Evolutionary conservation across 2,113 vertebrate species (phyloP).

Genomic region (Crotalus helleri): DNA sequence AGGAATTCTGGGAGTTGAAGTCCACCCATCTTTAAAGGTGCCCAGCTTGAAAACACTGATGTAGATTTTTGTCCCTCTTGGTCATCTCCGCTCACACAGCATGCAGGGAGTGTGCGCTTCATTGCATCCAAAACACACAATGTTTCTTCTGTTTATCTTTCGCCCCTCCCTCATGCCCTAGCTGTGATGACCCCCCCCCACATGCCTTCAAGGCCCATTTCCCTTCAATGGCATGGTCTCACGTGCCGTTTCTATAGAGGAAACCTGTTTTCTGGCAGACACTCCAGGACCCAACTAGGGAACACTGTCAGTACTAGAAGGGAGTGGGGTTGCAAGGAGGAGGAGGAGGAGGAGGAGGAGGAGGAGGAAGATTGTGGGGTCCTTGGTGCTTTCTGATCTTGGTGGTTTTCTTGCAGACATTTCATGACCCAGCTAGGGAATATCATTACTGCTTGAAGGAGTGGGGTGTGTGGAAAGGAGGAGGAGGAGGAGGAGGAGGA

Average conservation of each 20-base stretch:
- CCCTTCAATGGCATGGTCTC: not conserved
- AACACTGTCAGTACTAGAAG: too few relatives aligned
- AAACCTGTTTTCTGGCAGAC: not conserved
- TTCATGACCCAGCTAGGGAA: too few relatives aligned
- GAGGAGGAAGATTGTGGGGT: too few relatives aligned
- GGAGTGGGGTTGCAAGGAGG: too few relatives aligned
- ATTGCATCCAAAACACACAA: too few relatives aligned
- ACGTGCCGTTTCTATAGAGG: slow-evolving; percentile 1
- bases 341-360: too few relatives aligned
- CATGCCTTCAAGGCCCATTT: not conserved
- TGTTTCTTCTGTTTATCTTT: not conserved
- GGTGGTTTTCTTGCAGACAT: too few relatives aligned
- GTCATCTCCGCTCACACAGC: not conserved
- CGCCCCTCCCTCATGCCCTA: not conserved
- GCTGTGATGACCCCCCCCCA: not conserved
- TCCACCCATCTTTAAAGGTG: not conserved
- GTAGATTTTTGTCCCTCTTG: not conserved
- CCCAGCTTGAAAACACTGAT: not conserved
- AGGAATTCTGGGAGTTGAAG: not conserved
- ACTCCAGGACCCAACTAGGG: too few relatives aligned
- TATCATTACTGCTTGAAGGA: too few relatives aligned
- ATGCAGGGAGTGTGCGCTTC: accelerated
- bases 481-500: too few relatives aligned
- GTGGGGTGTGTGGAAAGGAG: too few relatives aligned
- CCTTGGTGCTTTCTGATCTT: too few relatives aligned